phyloP scores from a whole-genome alignment of 2,888 invertebrate species.

The Leptopilina drosophilae region DNA sequence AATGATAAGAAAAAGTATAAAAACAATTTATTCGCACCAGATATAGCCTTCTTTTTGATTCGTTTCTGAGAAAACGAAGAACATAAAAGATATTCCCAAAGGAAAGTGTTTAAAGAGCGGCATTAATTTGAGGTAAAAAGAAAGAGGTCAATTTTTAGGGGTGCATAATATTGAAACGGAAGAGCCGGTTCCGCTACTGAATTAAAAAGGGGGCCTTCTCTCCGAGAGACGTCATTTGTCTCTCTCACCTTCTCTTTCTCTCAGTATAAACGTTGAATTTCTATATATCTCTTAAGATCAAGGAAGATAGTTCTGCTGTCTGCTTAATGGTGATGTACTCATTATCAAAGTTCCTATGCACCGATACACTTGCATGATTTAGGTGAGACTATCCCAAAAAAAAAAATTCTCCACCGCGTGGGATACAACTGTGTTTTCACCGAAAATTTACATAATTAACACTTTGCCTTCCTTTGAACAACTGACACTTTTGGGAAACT shows the following conservation, averaged over 20 bases:
- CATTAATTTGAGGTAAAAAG: slow-evolving; percentile 1
- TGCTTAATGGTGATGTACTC: slow-evolving; percentile 57
- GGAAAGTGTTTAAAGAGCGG: slow-evolving; percentile 8
- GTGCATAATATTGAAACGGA: slow-evolving; percentile 27
- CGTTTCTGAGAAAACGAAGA: background rate
- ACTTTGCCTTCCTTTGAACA: too few species aligned
- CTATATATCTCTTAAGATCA: slow-evolving; percentile 54
- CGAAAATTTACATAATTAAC: background rate
- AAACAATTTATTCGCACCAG: too few species aligned
- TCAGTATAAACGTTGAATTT: slow-evolving; percentile 39
- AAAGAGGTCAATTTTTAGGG: slow-evolving; percentile 17
- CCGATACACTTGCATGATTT: slow-evolving; percentile 21
- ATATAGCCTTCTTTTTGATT: background rate
- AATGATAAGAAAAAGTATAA: too few species aligned
- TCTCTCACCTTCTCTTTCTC: background rate
- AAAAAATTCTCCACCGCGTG: background rate
- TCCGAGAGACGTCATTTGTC: slow-evolving; percentile 54
- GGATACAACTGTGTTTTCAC: background rate
- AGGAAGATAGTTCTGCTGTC: slow-evolving; percentile 59
- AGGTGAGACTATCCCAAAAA: background rate
- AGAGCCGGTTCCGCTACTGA: slow-evolving; percentile 41
- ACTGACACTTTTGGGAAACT: too few species aligned
- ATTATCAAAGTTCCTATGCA: slow-evolving; percentile 25
- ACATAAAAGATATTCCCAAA: background rate
- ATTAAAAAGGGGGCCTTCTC: slow-evolving; percentile 43